phyloP scores from a whole-genome alignment of 2,888 invertebrate species.

The Phengaris arion region DNA sequence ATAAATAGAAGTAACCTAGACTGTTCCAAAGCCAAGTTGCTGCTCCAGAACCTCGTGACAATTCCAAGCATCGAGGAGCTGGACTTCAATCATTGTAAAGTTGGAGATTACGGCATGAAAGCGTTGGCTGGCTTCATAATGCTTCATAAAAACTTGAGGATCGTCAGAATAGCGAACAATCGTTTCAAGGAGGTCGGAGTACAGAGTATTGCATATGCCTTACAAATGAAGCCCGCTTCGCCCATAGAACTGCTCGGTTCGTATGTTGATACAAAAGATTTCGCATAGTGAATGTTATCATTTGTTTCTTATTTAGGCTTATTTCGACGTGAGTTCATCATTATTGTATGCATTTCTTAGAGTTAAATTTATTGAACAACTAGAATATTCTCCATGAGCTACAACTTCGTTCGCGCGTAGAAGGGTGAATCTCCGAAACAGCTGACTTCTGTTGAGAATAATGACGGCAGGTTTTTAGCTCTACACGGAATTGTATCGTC shows the following conservation, averaged over 20 bases:
- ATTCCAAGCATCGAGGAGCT: slow-evolving; percentile 77
- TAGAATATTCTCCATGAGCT: too few relatives aligned
- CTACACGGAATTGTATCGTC: too few relatives aligned
- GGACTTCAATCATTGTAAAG: slow-evolving; percentile 83
- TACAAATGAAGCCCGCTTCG: slow-evolving; percentile 72
- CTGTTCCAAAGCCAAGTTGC: slow-evolving; percentile 77
- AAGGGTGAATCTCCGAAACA: too few relatives aligned
- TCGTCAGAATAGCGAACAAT: slow-evolving; percentile 77
- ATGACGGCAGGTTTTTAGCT: too few relatives aligned
- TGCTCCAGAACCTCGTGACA: slow-evolving; percentile 76
- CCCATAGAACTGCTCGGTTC: slow-evolving; percentile 69
- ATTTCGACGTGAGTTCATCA: neutral
- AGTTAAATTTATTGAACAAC: neutral
- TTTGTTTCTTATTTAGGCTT: slow-evolving; percentile 12
- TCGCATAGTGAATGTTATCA: slow-evolving; percentile 17
- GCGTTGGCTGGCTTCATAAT: slow-evolving; percentile 80
- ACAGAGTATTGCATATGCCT: slow-evolving; percentile 75
- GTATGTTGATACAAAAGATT: slow-evolving; percentile 24
- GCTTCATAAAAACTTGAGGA: slow-evolving; percentile 67
- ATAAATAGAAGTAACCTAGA: slow-evolving; percentile 81
- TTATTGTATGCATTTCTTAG: neutral
- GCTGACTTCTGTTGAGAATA: too few relatives aligned
- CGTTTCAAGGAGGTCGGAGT: slow-evolving; percentile 76
- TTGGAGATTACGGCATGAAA: slow-evolving; percentile 81
- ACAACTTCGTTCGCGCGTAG: too few relatives aligned